Base-by-base conservation (phyloP, 2,888 invertebrate species). In the Megastigmus dorsalis region DNA sequence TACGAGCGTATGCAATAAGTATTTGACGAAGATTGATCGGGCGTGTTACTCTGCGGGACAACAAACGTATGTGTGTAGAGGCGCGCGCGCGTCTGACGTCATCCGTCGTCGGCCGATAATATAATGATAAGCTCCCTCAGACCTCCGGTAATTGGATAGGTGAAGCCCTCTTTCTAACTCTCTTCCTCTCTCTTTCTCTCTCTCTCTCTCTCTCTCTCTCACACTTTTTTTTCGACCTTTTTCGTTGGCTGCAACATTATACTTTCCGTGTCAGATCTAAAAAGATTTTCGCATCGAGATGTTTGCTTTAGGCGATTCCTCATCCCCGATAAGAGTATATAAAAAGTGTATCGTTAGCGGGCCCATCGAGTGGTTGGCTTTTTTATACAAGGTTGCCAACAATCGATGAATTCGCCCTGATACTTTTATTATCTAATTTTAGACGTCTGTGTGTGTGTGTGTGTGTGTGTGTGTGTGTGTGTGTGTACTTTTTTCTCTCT, bases 161-260 rank as follows among this genome's bases (percentile, higher is more conserved):
- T 78, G 86, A 86, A 86, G 85, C 86, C 86, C 79, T 76, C 85
- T 84, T 79, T 75, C 63, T 76, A 0, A n/a, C n/a, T n/a, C 18
- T 48, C 18, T 36, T 15, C 28, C 18, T 13, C 38, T 2, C 9
- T 36, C 28, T n/a, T 28, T 30, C 23, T 59, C n/a, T 54, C 38
- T 54, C 33, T 52, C 28, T 13, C n/a, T 15, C 9, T 36, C 18
- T 62, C 38, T 20, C 45, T 45, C 45, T 45, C 15, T 33, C 33
- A 7, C 33, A 7, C 33, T 60, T 45, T 60, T 30, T n/a, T n/a
- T n/a, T n/a, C n/a, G n/a, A n/a, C n/a, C n/a, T n/a, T n/a, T n/a
- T n/a, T n/a, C n/a, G n/a, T 10, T 28, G 3, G 4, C n/a, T 28
- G n/a, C 13, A 52, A 52, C n/a, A n/a, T n/a, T n/a, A n/a, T 2